Evolutionary conservation across 35 echinoderm and acorn worm genomes (phyloP).

Genomic region (Apostichopus californicus): DNA sequence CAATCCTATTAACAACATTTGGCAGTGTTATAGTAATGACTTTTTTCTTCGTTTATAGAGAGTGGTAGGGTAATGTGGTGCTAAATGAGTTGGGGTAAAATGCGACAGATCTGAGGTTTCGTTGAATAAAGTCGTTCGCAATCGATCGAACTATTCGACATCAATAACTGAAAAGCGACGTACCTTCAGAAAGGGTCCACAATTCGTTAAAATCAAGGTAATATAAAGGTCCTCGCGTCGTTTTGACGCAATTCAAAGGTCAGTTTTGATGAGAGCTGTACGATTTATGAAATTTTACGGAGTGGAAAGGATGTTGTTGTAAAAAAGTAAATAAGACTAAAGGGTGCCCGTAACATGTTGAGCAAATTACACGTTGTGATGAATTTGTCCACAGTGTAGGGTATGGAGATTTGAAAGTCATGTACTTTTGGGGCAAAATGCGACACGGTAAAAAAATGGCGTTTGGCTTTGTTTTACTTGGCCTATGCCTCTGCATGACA

Average conservation of each 20-base stretch:
- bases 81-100: too few relatives aligned
- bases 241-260: constrained; percentile 32
- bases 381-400: constrained; percentile 9
- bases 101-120: too few relatives aligned
- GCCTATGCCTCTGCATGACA: not conserved
- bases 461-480: constrained; percentile 28
- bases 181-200: not conserved
- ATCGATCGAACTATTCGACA: constrained; percentile 5
- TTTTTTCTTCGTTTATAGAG: too few relatives aligned
- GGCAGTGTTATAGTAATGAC: too few relatives aligned
- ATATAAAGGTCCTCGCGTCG: constrained; percentile 31
- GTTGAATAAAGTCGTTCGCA: not conserved
- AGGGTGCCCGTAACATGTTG: constrained; percentile 38
- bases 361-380: constrained; percentile 5
- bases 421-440: constrained; percentile 8
- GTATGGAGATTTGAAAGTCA: constrained; percentile 21
- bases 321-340: constrained; percentile 3
- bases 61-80: too few relatives aligned
- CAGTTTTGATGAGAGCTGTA: constrained; percentile 10
- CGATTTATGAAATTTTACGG: constrained; percentile 29
- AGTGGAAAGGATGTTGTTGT: constrained; percentile 22
- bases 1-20: too few relatives aligned
- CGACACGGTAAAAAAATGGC: constrained; percentile 3
- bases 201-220: constrained; percentile 19
- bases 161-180: constrained; percentile 13